Percentiles rank a stretch among this genome's conserved stretches.
phyloP scores from a whole-genome alignment of 2,113 vertebrate genomes.

The Periophthalmodon schlosseri region DNA sequence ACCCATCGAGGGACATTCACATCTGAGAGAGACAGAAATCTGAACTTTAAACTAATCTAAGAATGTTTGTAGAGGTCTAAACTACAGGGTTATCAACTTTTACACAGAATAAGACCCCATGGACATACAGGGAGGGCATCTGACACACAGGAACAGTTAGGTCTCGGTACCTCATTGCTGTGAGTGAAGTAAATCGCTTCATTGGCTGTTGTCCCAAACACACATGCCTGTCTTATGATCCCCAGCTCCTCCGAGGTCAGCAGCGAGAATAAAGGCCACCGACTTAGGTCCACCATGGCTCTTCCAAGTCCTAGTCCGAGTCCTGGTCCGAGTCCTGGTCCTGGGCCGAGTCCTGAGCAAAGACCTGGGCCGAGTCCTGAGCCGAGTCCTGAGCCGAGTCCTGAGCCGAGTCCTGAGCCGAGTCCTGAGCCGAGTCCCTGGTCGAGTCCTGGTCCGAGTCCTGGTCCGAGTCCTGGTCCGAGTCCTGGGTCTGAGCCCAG shows the following conservation, averaged over 20 bases:
- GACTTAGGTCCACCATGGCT: slow-evolving; percentile 90
- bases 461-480: no score
- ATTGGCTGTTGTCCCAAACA: slow-evolving; percentile 89
- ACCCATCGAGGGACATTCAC: no score
- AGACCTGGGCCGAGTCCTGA: not conserved
- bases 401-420: no score
- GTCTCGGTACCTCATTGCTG: slow-evolving; percentile 81
- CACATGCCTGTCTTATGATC: slow-evolving; percentile 87
- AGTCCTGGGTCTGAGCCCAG: no score
- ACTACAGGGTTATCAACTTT: not conserved
- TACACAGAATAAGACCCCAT: not conserved
- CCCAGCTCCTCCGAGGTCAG: slow-evolving; percentile 84
- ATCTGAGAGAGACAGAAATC: no score
- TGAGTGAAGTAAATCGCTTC: slow-evolving; percentile 91
- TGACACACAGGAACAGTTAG: no score
- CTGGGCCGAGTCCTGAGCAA: not conserved
- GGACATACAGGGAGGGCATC: not conserved
- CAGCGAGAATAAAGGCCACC: slow-evolving; percentile 92
- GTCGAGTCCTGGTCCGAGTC: no score
- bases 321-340: not conserved
- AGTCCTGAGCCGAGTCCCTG: no score
- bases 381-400: no score
- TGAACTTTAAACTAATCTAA: no score
- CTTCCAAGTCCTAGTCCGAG: not conserved
- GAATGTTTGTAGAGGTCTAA: not conserved